Conservation (phyloP, 2,797 vertebrate species). For the Coilia nasus region DNA sequence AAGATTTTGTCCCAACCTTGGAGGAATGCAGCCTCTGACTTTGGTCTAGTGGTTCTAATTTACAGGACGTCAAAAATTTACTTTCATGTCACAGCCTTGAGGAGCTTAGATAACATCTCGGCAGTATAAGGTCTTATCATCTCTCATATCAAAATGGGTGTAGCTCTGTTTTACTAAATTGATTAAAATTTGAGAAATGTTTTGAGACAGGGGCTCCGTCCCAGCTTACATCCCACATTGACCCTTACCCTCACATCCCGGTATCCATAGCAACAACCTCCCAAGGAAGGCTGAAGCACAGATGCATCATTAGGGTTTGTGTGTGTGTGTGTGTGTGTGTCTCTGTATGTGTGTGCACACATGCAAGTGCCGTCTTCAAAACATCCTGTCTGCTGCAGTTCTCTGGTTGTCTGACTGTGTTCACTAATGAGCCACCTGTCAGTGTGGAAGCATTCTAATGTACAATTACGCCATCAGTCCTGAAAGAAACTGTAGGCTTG, state of each 20-base stretch:
- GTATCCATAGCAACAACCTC: constrained; percentile 55
- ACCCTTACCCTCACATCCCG: constrained; percentile 41
- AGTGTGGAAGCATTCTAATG: constrained; percentile 50
- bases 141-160: neutral
- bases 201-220: neutral
- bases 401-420: constrained; percentile 60
- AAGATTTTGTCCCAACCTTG: neutral
- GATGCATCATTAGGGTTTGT: constrained; percentile 62
- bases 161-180: neutral
- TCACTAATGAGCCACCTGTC: constrained; percentile 76
- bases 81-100: neutral
- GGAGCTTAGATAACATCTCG: neutral
- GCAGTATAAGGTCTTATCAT: neutral
- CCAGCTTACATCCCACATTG: neutral
- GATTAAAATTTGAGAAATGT: neutral
- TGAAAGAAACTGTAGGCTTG: constrained; percentile 50
- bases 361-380: constrained; percentile 60
- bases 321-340: constrained; percentile 48
- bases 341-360: constrained; percentile 47
- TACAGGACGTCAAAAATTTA: neutral
- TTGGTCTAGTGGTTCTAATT: constrained; percentile 1
- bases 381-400: constrained; percentile 52
- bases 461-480: constrained; percentile 42
- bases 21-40: neutral
- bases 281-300: constrained; percentile 38